Evolutionary conservation across 1,140 invertebrate species (phyloP), one percentile per base, ranked within the genome.

Genomic region (Pollicipes pollicipes): DNA sequence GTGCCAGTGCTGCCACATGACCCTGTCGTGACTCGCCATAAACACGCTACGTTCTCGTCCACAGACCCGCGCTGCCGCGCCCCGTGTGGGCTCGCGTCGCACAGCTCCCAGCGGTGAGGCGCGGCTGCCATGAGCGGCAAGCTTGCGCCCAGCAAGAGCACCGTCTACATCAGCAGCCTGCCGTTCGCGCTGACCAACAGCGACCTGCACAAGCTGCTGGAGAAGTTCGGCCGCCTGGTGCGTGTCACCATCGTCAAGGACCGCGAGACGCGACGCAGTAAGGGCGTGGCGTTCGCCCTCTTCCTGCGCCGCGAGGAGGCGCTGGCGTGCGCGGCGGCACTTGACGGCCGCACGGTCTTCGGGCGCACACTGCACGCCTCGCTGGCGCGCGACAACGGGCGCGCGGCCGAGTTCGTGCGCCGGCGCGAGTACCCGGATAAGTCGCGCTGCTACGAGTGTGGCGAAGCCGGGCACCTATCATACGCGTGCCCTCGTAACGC

Each of bases 161-260:
- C 90, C 0, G 87, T 90, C 69, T 91, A 91, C 78, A 80, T 90
- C 26, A 87, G 87, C 1, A 91, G 90, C 80, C 80, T 91, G 70
- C 87, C 88, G 3, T 91, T 87, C 78, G 85, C 86, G 28, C 81
- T 91, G 30, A 91, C 89, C 27, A 90, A 90, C 74, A 90, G 88
- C 81, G 89, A 91, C 80, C 78, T 91, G n/a, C 85, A 88, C 75
- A 86, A 90, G 79, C 80, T 91, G 71, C 86, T 91, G 76, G 84
- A 88, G 73, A 85, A 85, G 78, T 85, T 87, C 81, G 89, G 90
- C 30, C 87, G 85, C 83, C 86, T 91, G 76, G 86, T 90, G 70
- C 63, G 63, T n/a, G 87, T 90, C 1, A 91, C 89, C 30, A 80
- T 90, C 64, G 76, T 89, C 30, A 89, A 87, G 79, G 87, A 90